Conservation (phyloP, 2,113 vertebrate genomes). For the Neogobius melanostomus region DNA sequence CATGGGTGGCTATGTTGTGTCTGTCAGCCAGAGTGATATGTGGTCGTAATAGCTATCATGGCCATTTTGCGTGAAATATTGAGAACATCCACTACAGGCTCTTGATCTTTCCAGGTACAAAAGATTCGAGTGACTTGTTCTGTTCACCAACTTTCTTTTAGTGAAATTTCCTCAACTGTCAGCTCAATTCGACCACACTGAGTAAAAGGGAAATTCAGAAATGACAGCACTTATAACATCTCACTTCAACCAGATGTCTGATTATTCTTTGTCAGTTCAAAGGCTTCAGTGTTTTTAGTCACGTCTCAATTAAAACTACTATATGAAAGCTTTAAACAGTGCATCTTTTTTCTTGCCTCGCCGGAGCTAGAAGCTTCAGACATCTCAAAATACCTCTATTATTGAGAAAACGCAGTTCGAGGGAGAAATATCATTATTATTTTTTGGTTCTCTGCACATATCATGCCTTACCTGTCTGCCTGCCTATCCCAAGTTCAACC, state of each 20-base stretch:
- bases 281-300: conserved; percentile 9
- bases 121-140: conserved; percentile 15
- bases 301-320: conserved; percentile 18
- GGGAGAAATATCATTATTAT: conserved; percentile 35
- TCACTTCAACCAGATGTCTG: conserved; percentile 26
- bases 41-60: conserved; percentile 36
- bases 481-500: conserved; percentile 7
- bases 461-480: conserved; percentile 7
- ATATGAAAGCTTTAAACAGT: conserved; percentile 23
- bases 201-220: conserved; percentile 10
- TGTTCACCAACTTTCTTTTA: conserved; percentile 15
- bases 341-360: conserved; percentile 35
- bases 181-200: conserved; percentile 1
- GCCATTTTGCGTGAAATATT: conserved; percentile 54
- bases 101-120: conserved; percentile 32
- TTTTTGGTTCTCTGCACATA: not conserved
- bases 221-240: conserved; percentile 38
- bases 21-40: conserved; percentile 53
- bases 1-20: conserved; percentile 20
- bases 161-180: conserved; percentile 14
- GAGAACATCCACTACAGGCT: conserved; percentile 53
- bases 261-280: conserved; percentile 49
- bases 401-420: conserved; percentile 20
- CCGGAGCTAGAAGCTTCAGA: conserved; percentile 19
- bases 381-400: conserved; percentile 24